These are phyloP conservation scores for Neoaliturus tenellus DNA, from an alignment of 2,888 invertebrate genomes.

Conservation along the genomic window DNA sequence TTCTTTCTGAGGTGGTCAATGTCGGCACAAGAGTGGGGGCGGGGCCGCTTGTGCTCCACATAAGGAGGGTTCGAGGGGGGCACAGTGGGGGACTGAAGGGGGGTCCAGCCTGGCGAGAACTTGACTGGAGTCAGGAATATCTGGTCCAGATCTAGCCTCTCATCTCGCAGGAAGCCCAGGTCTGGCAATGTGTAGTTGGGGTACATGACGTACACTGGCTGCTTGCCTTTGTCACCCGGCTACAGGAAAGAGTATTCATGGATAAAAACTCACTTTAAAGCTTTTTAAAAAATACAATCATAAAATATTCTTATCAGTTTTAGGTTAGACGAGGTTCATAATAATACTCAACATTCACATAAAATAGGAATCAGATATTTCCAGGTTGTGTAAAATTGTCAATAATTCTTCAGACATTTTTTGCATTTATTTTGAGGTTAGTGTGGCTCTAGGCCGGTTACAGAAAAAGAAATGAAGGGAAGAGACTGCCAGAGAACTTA, in stretches of 20 bases:
- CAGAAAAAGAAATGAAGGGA: too few relatives aligned
- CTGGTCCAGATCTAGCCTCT: constrained; percentile 75
- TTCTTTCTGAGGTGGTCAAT: constrained; percentile 87
- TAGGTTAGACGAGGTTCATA: too few relatives aligned
- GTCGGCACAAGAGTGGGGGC: constrained; percentile 89
- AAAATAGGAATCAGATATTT: too few relatives aligned
- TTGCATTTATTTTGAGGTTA: too few relatives aligned
- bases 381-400: too few relatives aligned
- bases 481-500: too few relatives aligned
- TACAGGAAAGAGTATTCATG: not conserved
- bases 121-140: constrained; percentile 85
- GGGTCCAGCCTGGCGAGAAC: constrained; percentile 71
- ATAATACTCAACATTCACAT: too few relatives aligned
- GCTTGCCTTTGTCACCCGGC: constrained; percentile 59
- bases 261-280: too few relatives aligned
- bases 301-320: too few relatives aligned
- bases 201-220: constrained; percentile 92
- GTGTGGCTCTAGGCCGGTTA: too few relatives aligned
- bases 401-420: too few relatives aligned
- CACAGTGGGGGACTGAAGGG: constrained; percentile 64
- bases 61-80: constrained; percentile 66
- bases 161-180: constrained; percentile 84
- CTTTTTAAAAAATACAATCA: too few relatives aligned
- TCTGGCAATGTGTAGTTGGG: constrained; percentile 94
- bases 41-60: constrained; percentile 72